Base-by-base conservation (phyloP, 2,797 vertebrate genomes). In the Triplophysa bombifrons region DNA sequence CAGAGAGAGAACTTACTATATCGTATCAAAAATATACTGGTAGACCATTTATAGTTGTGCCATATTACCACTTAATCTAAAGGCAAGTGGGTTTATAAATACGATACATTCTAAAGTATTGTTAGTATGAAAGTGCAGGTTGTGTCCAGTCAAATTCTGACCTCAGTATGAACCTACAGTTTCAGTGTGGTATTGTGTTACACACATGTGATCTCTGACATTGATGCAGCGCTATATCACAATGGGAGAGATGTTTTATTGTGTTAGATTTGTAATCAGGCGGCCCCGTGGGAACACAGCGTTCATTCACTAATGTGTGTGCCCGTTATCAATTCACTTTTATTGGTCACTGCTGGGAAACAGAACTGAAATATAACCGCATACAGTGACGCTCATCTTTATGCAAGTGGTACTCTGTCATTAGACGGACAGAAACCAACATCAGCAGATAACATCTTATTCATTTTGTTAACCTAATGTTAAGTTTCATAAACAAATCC, bases 251-350 rank as follows among this genome's bases (percentile, higher is more conserved):
- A 68, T 64, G 48, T 30, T 75, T 76, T 51, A 78, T 71, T 78
- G 46, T 63, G 50, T 76, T 58, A 70, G 58, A 53, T 38, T 41
- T 73, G 55, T 70, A 76, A 76, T 72, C 70, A 80, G 71, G 20
- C 61, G 12, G 50, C 41, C 74, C 16, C 38, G 2, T 27, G 81
- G 75, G 75, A 72, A 44, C 48, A 14, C n/a, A 17, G 44, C 19
- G 74, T 66, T 66, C 64, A 20, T 66, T 80, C 63, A 17, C 76
- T 78, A 70, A 79, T 74, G 73, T 61, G 44, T 60, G 76, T 72
- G 60, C 63, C 67, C 51, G 82, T 83, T 74, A 80, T 75, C 67
- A 76, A 67, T 72, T 64, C 56, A 38, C 51, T 58, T 68, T 77
- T 69, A 77, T 22, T 46, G 17, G 22, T 16, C 10, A 48, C 76